Evolutionary conservation across 2,888 invertebrate species (phyloP), one percentile per base, ranked within the genome.

Genomic region (Thymelicus lineola): DNA sequence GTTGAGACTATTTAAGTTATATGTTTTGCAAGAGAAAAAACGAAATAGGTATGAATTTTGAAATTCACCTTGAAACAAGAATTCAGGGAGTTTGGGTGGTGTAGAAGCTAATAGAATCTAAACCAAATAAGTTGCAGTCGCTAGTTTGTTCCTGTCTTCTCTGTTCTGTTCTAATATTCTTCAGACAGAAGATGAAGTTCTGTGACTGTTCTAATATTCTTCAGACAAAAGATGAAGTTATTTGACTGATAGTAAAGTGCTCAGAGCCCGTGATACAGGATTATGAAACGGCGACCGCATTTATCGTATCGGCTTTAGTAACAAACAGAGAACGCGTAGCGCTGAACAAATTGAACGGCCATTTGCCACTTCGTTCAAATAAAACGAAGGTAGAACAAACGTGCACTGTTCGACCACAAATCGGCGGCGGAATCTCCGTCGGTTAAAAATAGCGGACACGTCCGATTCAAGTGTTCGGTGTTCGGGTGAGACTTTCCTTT

Each of bases 321-420:
- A 53, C 53, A 20, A 53, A 12, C 48, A 53, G 20, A 17, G 9
- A 20, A 53, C 53, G 55, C 15, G 28, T 35, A 35, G 14, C 12
- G 55, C 55, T 9, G 28, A 2, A 28, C 55, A 55, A 55, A 55
- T 55, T 55, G 55, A 55, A 55, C 55, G 55, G 55, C 55, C 55
- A 55, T 55, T 55, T 55, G 55, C 55, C 55, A 55, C 55, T 55
- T 35, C 55, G 55, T 55, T 55, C 28, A 28, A 55, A 55, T 55
- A 55, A 55, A 55, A 55, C 55, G 55, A 55, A 55, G 35, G 55
- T 55, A 35, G 28, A 55, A 55, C 55, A 55, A 55, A 55, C 55
- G 55, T 55, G 55, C 55, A 28, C 6, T 55, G 55, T 55, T 12
- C 55, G 55, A 55, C 55, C 28, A 55, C 55, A 55, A 55, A 55